Conservation (phyloP, 30 jellyfish, hydroid and myxozoan species). For the Rhopilema esculentum region DNA sequence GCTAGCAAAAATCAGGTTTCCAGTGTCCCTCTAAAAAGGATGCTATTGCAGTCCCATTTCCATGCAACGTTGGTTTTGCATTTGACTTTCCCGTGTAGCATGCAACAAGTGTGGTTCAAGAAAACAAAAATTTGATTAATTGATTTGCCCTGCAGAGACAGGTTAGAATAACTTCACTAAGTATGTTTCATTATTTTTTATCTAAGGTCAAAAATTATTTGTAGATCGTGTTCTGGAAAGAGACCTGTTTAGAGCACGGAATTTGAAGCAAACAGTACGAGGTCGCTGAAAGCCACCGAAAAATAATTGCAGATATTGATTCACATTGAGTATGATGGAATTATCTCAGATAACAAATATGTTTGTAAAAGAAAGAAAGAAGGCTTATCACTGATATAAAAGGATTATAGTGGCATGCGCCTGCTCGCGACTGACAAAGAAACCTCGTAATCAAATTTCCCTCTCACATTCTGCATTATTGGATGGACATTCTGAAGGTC, state of each 20-base stretch:
- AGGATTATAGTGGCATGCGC: conserved; percentile 41
- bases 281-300: background rate
- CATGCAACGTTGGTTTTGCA: too few relatives aligned
- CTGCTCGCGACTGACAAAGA: conserved; percentile 49
- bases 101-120: background rate
- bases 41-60: too few relatives aligned
- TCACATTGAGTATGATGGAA: background rate
- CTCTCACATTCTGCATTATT: conserved; percentile 39
- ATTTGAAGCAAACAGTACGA: background rate
- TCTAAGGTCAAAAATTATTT: background rate
- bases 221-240: background rate
- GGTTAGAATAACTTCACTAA: background rate
- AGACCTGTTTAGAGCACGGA: background rate
- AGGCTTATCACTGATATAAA: background rate
- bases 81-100: background rate
- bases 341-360: background rate
- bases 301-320: background rate
- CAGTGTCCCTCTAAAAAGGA: too few relatives aligned
- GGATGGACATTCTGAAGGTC: conserved; percentile 34
- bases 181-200: background rate
- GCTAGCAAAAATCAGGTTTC: too few relatives aligned
- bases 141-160: background rate
- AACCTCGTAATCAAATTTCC: conserved; percentile 31
- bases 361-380: background rate
- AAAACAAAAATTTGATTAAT: background rate